Percentiles rank a stretch among this genome's conserved stretches.
Conservation (phyloP, 1,140 invertebrate species). For the Carcinoscorpius rotundicauda region DNA sequence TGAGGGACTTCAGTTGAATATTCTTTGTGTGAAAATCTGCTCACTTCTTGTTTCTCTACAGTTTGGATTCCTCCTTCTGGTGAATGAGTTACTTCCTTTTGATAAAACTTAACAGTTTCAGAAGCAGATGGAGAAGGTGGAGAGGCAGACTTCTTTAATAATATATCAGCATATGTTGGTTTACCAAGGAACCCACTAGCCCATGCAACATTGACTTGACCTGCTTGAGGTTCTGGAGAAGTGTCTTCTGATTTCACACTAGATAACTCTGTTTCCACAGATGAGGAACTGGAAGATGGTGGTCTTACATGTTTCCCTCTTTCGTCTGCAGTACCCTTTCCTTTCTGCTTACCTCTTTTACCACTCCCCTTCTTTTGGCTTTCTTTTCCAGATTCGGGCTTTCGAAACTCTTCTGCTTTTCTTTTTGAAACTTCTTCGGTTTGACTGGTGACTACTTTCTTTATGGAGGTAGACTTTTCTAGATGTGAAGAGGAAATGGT, state of each 20-base stretch:
- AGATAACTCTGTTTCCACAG: no score
- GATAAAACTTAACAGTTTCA: neutral
- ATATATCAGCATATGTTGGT: constrained; percentile 20
- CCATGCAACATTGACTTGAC: constrained; percentile 6
- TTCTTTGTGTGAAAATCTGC: constrained; percentile 8
- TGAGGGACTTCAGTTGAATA: neutral
- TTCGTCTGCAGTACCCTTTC: no score
- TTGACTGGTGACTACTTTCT: no score
- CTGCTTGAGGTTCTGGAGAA: neutral
- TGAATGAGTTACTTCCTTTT: constrained; percentile 15
- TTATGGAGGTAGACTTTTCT: no score
- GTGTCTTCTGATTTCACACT: neutral
- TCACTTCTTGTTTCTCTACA: constrained; percentile 15
- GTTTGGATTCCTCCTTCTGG: constrained; percentile 5
- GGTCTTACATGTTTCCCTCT: no score
- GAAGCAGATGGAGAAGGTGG: neutral
- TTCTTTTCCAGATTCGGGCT: neutral
- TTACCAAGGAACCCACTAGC: constrained; percentile 17
- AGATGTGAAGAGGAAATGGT: no score
- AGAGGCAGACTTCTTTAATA: constrained; percentile 11
- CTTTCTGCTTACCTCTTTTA: no score
- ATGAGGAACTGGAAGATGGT: no score
- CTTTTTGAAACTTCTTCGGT: no score
- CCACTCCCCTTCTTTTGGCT: no score
- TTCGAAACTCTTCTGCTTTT: neutral